Base-by-base conservation (phyloP, 2,888 invertebrate species). In the Heterodera filipjevi region DNA sequence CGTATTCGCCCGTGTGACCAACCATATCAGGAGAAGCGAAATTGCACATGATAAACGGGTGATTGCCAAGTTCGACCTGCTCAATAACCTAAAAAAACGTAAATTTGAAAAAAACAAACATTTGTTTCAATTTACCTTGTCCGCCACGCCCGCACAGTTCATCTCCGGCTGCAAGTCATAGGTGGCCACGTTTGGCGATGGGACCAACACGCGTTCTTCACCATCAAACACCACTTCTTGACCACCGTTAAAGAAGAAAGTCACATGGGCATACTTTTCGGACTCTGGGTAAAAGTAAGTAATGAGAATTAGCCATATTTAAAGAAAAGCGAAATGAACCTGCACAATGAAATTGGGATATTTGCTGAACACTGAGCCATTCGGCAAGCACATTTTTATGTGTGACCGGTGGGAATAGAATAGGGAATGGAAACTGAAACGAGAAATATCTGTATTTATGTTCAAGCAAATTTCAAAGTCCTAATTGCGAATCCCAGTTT, bases 21-120 rank as follows among this genome's bases (percentile, higher is more conserved):
- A 90, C 90, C 90, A 90, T 90, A 82, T 90, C 90, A 16, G 91
- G 91, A n/a, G 90, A 90, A 6, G 90, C 91, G 82, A 90, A 90
- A 82, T 90, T 90, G 85, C 90, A 90, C 90, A 90, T 90, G 5
- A 90, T 85, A 84, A 91, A 91, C 14, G 89, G 89, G 82, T 90
- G 89, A 53, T 89, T 89, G n/a, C 86, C 86, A 8, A 80, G 66
- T 32, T 83, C 82, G 77, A 90, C 85, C 8, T 84, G 82, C 19
- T 86, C 82, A 32, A 87, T 84, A 86, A 90, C 89, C 84, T 89
- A 74, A 59, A 74, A 79, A 77, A 78, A 33, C 14, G 19, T 14
- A 46, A 76, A 66, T 35, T 35, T 76, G 46, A 72, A 35, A 53
- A 16, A 5, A 49, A 73, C 22, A 44, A 44, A 22, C 19, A 66